Conservation (phyloP, 2,797 vertebrate species). For the Graptemys geographica region DNA sequence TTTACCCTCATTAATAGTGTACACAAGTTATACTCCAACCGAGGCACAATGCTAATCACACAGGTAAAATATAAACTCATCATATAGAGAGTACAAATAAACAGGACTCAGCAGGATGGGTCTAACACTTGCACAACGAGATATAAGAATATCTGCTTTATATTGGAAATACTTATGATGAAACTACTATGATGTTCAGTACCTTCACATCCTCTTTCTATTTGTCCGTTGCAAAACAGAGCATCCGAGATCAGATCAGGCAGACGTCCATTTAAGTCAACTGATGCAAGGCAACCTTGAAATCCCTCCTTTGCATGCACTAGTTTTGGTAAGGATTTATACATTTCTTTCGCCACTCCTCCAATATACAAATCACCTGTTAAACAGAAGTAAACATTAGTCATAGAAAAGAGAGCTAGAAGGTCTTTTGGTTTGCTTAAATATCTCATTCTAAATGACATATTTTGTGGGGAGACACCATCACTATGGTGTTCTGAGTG, state of each 20-base stretch:
- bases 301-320: slow-evolving; percentile 97
- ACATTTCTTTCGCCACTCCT: slow-evolving; percentile 95
- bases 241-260: slow-evolving; percentile 96
- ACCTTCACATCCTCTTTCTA: slow-evolving; percentile 99
- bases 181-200: slow-evolving; percentile 46
- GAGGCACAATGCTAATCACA: slow-evolving; percentile 21
- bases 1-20: not conserved
- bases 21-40: slow-evolving; percentile 13
- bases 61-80: not conserved
- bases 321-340: slow-evolving; percentile 94
- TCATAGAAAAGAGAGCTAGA: not conserved
- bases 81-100: not conserved
- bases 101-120: not conserved
- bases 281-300: slow-evolving; percentile 95
- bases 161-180: not conserved
- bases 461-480: not conserved
- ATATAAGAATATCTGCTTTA: not conserved
- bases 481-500: not conserved
- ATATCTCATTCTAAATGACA: not conserved
- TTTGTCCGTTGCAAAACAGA: slow-evolving; percentile 95
- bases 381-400: slow-evolving; percentile 47
- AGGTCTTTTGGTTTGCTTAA: not conserved
- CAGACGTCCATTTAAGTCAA: slow-evolving; percentile 95
- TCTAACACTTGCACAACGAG: not conserved
- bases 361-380: slow-evolving; percentile 94